Conservation (phyloP, 2,797 vertebrate genomes). For the Acanthurus tractus region DNA sequence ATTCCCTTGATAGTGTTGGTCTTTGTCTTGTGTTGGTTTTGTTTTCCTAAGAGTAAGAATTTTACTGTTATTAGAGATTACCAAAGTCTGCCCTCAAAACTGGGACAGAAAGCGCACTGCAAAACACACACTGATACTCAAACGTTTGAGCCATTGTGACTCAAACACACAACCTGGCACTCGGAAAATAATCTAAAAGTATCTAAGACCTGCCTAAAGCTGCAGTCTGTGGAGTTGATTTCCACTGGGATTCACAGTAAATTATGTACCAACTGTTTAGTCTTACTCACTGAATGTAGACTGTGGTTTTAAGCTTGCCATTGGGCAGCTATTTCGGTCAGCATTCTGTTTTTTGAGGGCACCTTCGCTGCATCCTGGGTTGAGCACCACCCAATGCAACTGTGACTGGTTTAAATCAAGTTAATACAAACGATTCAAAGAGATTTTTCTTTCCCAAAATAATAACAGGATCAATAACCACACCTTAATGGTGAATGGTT, state of each 20-base stretch:
- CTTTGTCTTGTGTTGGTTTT: background rate
- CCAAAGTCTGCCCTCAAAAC: background rate
- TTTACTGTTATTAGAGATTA: constrained; percentile 4
- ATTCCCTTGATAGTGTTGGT: constrained; percentile 13
- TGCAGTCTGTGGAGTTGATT: background rate
- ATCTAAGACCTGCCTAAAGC: background rate
- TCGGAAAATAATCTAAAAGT: background rate
- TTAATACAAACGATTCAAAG: too few species aligned
- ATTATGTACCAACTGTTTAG: background rate
- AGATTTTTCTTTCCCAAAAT: too few species aligned
- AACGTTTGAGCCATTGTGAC: background rate
- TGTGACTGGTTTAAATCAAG: too few species aligned
- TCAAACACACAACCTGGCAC: background rate
- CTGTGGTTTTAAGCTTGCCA: too few species aligned
- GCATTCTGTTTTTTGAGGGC: too few species aligned
- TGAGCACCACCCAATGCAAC: too few species aligned
- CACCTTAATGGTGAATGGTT: too few species aligned
- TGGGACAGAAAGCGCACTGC: background rate
- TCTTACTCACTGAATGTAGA: too few species aligned
- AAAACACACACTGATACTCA: background rate
- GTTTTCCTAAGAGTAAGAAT: constrained; percentile 24
- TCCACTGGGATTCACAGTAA: background rate
- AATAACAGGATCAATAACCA: too few species aligned
- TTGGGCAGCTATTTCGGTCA: too few species aligned
- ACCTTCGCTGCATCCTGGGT: too few species aligned